Base-by-base conservation (phyloP, 2,797 vertebrate genomes). In the Eupleurogrammus muticus region DNA sequence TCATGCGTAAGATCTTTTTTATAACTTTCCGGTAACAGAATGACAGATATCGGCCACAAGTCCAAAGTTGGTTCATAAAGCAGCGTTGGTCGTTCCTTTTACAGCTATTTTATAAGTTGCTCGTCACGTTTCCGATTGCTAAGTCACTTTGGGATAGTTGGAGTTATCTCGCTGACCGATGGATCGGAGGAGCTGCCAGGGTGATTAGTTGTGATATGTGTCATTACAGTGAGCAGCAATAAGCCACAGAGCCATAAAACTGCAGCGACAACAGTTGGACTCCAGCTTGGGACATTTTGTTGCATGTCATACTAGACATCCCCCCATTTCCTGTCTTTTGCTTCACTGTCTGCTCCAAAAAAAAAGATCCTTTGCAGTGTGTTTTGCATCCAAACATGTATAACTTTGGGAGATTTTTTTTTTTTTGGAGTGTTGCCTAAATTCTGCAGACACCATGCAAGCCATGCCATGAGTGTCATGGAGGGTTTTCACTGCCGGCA, bases 21-120 rank as follows among this genome's bases (percentile, higher is more conserved):
- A 58, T 14, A 20, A 69, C 56, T 48, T 58, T 2, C 19, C 11
- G 53, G 5, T 35, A n/a, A 49, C 14, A 32, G n/a, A 50, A 44
- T 5, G 28, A 36, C 1, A 28, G 24, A 53, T 24, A 66, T 51
- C 2, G 58, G 46, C 12, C 24, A 57, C 80, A 70, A 72, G 83
- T 83, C 66, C 70, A 86, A 77, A 74, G 75, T 61, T 62, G 21
- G 49, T 65, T 53, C 21, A 67, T 34, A 1, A 34, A 14, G 16
- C 8, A 42, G 5, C 1, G 16, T 44, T 40, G 38, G 6, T 44
- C 10, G 44, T 28, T 49, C 48, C 54, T 70, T 67, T 67, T 17
- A 40, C 17, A 34, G 0, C 19, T 8, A 17, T 14, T 23, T 24
- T 44, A 1, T n/a, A 47, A 23, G 35, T 66, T 19, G 48, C 11